Evolutionary conservation across 2,797 vertebrate genomes (phyloP).

Genomic region (Dryobates pubescens): DNA sequence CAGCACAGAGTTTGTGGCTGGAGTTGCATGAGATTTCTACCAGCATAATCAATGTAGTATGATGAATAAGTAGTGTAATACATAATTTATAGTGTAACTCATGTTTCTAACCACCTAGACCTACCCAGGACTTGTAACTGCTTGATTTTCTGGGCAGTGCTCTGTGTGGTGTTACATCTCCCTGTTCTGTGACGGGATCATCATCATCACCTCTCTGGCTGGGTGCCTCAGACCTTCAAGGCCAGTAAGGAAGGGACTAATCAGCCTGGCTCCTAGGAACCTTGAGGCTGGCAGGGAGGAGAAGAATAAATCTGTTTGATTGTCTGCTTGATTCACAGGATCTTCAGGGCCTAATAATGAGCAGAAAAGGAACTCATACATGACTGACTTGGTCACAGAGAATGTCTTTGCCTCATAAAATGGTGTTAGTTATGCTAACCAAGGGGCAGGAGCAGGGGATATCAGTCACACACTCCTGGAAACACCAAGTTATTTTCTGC

Average conservation of each 20-base stretch:
- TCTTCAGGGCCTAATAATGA: neutral
- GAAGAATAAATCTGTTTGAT: no score
- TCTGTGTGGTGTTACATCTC: neutral
- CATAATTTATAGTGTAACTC: neutral
- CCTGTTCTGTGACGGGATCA: neutral
- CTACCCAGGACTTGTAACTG: neutral
- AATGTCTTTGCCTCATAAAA: neutral
- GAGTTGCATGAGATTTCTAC: neutral
- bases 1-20: neutral
- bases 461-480: neutral
- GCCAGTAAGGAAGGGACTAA: neutral
- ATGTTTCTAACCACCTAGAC: neutral
- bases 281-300: no score
- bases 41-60: neutral
- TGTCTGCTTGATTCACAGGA: neutral
- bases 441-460: neutral
- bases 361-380: neutral
- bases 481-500: neutral
- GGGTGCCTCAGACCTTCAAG: neutral
- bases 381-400: neutral
- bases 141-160: neutral
- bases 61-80: neutral
- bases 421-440: neutral
- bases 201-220: neutral
- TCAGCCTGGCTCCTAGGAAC: neutral